These are phyloP conservation scores for Anastrepha ludens DNA, from an alignment of 1,140 invertebrate genomes.

Conservation along the genomic window DNA sequence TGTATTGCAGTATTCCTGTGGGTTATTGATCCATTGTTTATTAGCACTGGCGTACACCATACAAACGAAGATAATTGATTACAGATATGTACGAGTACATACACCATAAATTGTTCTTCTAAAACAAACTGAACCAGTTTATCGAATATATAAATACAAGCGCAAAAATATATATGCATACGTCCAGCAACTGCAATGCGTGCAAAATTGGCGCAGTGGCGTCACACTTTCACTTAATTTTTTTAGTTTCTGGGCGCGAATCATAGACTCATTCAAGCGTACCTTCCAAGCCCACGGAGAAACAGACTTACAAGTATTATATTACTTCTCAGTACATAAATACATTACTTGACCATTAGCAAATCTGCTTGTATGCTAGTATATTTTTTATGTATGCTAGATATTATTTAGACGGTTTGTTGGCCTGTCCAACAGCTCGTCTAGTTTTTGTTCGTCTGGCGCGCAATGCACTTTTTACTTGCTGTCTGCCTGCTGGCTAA, in stretches of 20 bases:
- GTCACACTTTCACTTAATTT: slow-evolving; percentile 37
- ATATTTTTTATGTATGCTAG: not conserved
- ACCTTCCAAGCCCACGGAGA: not conserved
- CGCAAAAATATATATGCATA: no score
- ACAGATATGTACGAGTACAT: no score
- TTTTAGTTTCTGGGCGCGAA: slow-evolving; percentile 11
- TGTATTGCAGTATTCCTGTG: no score
- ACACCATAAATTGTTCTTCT: no score
- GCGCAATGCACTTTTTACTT: not conserved
- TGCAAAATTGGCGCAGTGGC: not conserved
- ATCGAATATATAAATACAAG: not conserved
- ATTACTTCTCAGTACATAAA: not conserved
- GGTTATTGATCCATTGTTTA: no score
- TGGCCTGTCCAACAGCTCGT: not conserved
- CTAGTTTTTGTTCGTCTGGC: not conserved
- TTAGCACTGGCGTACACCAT: no score
- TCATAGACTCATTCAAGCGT: slow-evolving; percentile 21
- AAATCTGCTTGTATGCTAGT: not conserved
- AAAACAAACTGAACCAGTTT: no score
- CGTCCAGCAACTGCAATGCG: no score
- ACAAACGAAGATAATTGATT: no score
- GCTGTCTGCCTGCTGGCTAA: not conserved
- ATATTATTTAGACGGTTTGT: not conserved
- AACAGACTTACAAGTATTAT: no score
- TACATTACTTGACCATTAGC: not conserved